These are phyloP conservation scores for Spatula clypeata DNA, from an alignment of 2,797 vertebrate genomes.

Conservation along the genomic window DNA sequence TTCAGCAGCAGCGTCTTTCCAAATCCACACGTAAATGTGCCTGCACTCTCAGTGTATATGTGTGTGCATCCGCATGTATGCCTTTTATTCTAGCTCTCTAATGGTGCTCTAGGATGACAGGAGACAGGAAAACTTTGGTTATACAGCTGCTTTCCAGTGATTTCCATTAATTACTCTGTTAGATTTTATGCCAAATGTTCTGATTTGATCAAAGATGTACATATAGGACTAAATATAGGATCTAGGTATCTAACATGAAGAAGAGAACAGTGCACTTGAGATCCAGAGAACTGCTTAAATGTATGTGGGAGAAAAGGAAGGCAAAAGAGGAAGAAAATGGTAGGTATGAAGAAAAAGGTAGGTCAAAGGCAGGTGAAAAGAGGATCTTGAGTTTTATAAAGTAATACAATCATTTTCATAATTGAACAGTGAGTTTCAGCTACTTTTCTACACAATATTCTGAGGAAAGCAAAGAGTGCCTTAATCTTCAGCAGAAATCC, in stretches of 20 bases:
- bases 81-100: neutral
- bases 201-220: neutral
- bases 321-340: neutral
- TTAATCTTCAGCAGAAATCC: neutral
- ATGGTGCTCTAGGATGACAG: neutral
- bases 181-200: neutral
- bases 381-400: neutral
- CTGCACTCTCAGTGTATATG: accelerated
- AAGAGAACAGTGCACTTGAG: neutral
- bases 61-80: accelerated
- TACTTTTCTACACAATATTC: neutral
- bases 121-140: neutral
- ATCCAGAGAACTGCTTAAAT: neutral
- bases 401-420: neutral
- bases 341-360: neutral
- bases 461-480: neutral
- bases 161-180: neutral
- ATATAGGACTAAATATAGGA: neutral
- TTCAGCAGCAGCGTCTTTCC: neutral
- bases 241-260: accelerated
- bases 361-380: neutral
- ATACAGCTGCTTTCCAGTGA: neutral
- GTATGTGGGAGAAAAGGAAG: neutral
- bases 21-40: neutral
- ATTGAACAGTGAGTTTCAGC: neutral